Conservation (phyloP, 1,140 invertebrate genomes). For the Atopsyche davidsoni region DNA sequence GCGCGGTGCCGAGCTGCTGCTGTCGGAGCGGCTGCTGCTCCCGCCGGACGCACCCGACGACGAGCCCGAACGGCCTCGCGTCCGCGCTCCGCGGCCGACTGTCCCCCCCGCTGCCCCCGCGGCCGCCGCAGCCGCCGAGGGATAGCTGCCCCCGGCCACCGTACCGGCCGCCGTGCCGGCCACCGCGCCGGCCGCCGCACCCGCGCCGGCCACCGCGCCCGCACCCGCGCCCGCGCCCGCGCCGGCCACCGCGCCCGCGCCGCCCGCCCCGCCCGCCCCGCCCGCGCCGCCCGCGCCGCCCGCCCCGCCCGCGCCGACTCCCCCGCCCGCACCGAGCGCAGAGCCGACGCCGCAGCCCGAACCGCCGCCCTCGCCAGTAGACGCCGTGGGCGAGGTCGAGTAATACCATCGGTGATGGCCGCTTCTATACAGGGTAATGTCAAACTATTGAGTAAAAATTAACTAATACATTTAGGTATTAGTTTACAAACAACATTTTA, state of each 20-base stretch:
- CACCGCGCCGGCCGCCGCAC: slow-evolving; percentile 3
- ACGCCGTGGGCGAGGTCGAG: no score
- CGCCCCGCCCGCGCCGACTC: slow-evolving; percentile 5
- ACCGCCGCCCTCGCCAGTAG: no score
- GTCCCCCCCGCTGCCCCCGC: slow-evolving; percentile 1
- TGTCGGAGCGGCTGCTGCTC: slow-evolving; percentile 40
- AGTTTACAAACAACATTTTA: neutral
- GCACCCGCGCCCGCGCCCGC: slow-evolving; percentile 22
- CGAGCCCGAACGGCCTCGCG: slow-evolving; percentile 49
- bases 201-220: slow-evolving; percentile 5
- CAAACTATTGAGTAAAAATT: neutral
- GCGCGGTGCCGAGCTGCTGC: slow-evolving; percentile 42
- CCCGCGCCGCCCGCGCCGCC: slow-evolving; percentile 30
- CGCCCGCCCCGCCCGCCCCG: slow-evolving; percentile 4
- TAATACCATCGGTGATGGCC: slow-evolving; percentile 25
- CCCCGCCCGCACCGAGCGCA: slow-evolving; percentile 33
- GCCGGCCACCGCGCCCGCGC: slow-evolving; percentile 31
- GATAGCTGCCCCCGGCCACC: slow-evolving; percentile 25
- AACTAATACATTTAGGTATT: slow-evolving; percentile 1
- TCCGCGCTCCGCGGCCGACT: slow-evolving; percentile 21
- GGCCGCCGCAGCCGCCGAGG: slow-evolving; percentile 27
- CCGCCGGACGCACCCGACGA: slow-evolving; percentile 42
- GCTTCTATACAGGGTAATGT: slow-evolving; percentile 6
- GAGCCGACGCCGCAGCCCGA: slow-evolving; percentile 14
- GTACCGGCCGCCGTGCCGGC: neutral